Evolutionary conservation across 2,888 invertebrate species (phyloP), one percentile per base, ranked within the genome.

Genomic region (Phrixothrix hirtus): DNA sequence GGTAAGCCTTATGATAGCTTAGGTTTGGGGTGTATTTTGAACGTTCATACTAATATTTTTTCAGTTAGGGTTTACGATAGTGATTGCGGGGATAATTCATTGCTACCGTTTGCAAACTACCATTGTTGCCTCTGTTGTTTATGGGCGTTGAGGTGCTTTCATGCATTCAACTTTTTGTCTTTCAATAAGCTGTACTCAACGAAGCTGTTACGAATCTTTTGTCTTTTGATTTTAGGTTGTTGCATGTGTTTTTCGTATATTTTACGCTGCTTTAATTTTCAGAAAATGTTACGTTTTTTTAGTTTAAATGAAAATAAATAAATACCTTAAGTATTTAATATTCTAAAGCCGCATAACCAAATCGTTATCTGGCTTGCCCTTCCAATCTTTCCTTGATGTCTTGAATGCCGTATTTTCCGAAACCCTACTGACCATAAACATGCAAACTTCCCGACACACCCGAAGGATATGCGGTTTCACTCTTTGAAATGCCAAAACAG

Each of bases 51-150:
- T 21, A 7, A 5, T 21, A 21, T 46, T 51, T 51, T 55, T 55
- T 51, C 39, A 42, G 42, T 45, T 30, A 46, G 47, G 47, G 47
- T 21, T 39, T 10, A 32, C 17, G 15, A 27, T 35, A 30, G 43
- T 48, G 37, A 43, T 48, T 46, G 36, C 37, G 43, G 44, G 39
- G 52, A 36, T 52, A 43, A 44, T 56, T 56, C 48, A 56, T 43
- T 48, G 48, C 47, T 15, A 16, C 32, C 47, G 48, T 41, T 49
- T 42, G 49, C 46, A 38, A 49, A 46, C 54, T 43, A 39, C 15
- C 49, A 54, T 57, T 57, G 54, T 57, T 55, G 34, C 37, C 30
- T 17, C 16, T 21, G 39, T 54, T 54, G 53, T 57, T 57, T 57
- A 57, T 54, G 42, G 57, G 57, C 52, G 56, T 56, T 47, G 44